These are phyloP conservation scores for Antechinus flavipes DNA, from an alignment of 2,113 vertebrate genomes.

Conservation along the genomic window DNA sequence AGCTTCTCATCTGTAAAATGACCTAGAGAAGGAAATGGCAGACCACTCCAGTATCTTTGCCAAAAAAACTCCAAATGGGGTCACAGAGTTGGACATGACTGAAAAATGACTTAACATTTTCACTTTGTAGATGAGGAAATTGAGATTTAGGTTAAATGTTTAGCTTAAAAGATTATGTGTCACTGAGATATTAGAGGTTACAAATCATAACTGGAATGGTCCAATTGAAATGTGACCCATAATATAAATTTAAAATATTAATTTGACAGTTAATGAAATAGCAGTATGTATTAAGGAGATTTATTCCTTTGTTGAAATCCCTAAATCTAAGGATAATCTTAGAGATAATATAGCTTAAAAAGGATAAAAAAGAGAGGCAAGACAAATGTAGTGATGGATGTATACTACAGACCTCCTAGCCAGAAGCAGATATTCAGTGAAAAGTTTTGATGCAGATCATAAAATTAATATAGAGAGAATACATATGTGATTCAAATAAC, in stretches of 20 bases:
- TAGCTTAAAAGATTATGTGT: not conserved
- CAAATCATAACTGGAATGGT: not conserved
- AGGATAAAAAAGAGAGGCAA: not conserved
- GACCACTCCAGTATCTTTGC: not conserved
- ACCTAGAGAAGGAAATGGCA: not conserved
- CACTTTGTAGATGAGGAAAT: not conserved
- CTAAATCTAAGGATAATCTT: not conserved
- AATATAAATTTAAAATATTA: slow-evolving; percentile 5
- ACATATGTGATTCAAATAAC: not conserved
- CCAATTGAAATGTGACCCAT: not conserved
- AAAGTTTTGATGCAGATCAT: not conserved
- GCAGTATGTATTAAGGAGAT: not conserved
- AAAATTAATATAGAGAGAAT: not conserved
- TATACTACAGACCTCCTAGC: not conserved
- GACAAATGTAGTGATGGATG: not conserved
- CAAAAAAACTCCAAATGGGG: not conserved
- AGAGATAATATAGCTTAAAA: not conserved
- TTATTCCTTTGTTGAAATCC: not conserved
- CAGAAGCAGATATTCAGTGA: not conserved
- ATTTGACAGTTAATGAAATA: not conserved
- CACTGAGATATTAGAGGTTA: not conserved
- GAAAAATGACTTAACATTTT: not conserved
- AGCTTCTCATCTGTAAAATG: not conserved
- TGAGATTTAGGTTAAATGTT: not conserved
- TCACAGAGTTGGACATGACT: not conserved